Base-by-base conservation (phyloP, 2,797 vertebrate genomes). In the Sebastes kiyomatsui region DNA sequence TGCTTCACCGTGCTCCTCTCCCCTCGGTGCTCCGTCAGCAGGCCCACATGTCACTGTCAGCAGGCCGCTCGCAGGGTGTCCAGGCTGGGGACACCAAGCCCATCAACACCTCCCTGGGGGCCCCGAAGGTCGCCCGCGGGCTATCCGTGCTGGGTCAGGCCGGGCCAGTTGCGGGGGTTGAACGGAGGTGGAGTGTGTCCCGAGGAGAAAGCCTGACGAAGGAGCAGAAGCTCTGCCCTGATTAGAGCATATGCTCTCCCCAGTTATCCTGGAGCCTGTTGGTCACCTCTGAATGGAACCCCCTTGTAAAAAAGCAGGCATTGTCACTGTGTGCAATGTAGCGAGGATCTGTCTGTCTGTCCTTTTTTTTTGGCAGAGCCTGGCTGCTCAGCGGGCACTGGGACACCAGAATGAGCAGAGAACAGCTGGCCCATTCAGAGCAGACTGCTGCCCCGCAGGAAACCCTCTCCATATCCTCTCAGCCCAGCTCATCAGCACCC, bases 371-470 rank as follows among this genome's bases (percentile, higher is more conserved):
- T 94, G 92, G 89, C 88, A 79, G 68, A 80, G 60, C 60, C 60
- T 64, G 68, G 72, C 79, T 81, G 59, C 87, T 92, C 82, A 58
- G 67, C 12, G 18, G 92, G 88, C 84, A 81, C 66, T 28, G 77
- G 80, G 88, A 88, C 84, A 87, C 78, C 32, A 77, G 86, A 88
- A 85, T 77, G 88, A 85, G 86, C 84, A 70, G 77, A 32, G 86
- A 93, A 93, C 94, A 95, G 94, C 94, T 94, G 94, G 89, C 78
- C 82, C 68, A 89, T 93, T 92, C 87, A 90, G 92, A 94, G 87
- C 94, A 94, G 93, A 93, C 92, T 90, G 95, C 68, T 88, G 84
- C 90, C 91, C 91, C 25, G 68, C 88, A 87, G 93, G 94, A 93
- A 82, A 84, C 84, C 81, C 77, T 88, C 72, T 84, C 70, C 30